A percentile compares a stretch with the other conserved stretches of the same genome.
Evolutionary conservation across 64 coral and sea anemone genomes (phyloP).

Genomic region (Stichodactyla mertensii): DNA sequence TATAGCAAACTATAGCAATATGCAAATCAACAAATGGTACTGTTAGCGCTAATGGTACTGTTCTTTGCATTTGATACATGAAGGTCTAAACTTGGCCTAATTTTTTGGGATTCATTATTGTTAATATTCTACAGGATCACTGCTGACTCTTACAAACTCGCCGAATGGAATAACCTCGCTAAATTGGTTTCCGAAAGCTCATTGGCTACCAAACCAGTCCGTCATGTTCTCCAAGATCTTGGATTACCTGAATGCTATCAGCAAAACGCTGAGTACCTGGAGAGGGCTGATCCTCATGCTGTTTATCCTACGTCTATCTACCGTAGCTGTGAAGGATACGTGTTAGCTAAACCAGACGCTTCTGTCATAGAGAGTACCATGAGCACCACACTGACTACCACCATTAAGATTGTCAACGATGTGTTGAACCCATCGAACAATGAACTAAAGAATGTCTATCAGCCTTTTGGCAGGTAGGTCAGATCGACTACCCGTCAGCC

Average conservation of each 20-base stretch:
- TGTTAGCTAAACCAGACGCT: conserved; percentile 55
- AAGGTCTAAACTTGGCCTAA: too few relatives aligned
- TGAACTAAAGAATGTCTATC: conserved; percentile 49
- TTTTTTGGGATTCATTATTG: too few relatives aligned
- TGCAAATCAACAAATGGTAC: too few relatives aligned
- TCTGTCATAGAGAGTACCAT: conserved; percentile 60
- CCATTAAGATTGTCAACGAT: conserved; percentile 59
- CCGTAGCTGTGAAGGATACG: conserved; percentile 55
- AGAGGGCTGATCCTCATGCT: conserved; percentile 56
- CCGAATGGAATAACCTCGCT: conserved; percentile 17
- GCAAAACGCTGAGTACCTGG: conserved; percentile 46
- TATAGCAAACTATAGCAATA: too few relatives aligned
- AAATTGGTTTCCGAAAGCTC: conserved; percentile 11
- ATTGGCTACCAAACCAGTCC: conserved; percentile 8
- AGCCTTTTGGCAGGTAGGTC: conserved; percentile 54
- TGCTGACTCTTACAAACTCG: conserved; percentile 1
- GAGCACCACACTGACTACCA: conserved; percentile 63
- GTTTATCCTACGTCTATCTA: conserved; percentile 77
- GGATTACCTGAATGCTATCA: conserved; percentile 25
- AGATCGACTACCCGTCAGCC: neutral
- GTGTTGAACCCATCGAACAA: conserved; percentile 40
- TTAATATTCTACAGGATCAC: neutral
- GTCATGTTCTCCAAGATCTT: conserved; percentile 36
- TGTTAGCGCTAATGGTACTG: too few relatives aligned
- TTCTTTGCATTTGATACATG: too few relatives aligned